Evolutionary conservation across 2,113 vertebrate species (phyloP).

Genomic region (Silurus glanis): DNA sequence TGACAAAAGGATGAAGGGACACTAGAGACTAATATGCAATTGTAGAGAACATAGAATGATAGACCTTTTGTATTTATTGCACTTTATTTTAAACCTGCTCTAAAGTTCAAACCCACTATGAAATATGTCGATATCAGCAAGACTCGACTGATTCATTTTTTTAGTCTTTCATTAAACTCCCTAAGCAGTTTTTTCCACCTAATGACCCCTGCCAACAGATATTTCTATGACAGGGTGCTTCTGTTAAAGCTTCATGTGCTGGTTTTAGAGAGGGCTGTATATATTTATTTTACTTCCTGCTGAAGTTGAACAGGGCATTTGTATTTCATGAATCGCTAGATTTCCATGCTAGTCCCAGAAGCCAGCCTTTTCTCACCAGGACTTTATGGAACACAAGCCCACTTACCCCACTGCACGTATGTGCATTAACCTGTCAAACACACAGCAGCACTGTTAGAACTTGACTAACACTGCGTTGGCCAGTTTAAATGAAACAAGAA

Average conservation of each 20-base stretch:
- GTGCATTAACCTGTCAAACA: conserved; percentile 26
- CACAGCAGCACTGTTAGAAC: conserved; percentile 7
- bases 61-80: not conserved
- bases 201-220: conserved; percentile 24
- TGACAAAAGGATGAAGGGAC: conserved; percentile 20
- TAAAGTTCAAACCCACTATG: not conserved
- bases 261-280: conserved; percentile 47
- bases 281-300: conserved; percentile 54
- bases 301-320: conserved; percentile 54
- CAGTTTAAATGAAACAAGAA: conserved; percentile 24
- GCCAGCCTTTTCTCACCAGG: conserved; percentile 50
- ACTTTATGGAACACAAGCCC: conserved; percentile 40
- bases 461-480: not conserved
- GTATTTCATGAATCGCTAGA: conserved; percentile 41
- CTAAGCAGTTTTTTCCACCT: conserved; percentile 11
- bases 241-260: conserved; percentile 46
- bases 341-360: conserved; percentile 36
- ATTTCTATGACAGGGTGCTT: conserved; percentile 39
- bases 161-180: not conserved
- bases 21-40: not conserved
- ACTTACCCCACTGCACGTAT: conserved; percentile 17
- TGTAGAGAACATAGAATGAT: not conserved
- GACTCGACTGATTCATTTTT: conserved; percentile 1
- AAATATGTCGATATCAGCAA: not conserved
- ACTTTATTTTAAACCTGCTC: not conserved